Percentiles rank a stretch among this genome's conserved stretches.
Evolutionary conservation across 2,797 vertebrate species (phyloP).

Genomic region (Coregonus suidteri): DNA sequence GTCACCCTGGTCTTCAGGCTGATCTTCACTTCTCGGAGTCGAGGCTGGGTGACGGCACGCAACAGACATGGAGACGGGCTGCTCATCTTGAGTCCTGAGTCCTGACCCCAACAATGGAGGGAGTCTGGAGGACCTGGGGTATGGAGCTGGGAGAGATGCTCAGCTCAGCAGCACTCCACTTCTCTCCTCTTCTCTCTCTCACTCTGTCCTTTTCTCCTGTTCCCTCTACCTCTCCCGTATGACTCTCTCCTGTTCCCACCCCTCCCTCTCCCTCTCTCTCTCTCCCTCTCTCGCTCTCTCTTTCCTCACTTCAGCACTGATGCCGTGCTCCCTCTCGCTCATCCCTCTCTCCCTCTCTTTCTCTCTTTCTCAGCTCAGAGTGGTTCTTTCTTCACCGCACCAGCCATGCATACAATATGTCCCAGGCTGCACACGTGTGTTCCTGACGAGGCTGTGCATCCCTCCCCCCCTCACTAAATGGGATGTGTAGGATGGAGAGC

Average conservation of each 20-base stretch:
- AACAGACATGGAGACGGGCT: slow-evolving; percentile 79
- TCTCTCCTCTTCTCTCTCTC: slow-evolving; percentile 56
- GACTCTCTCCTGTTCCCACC: slow-evolving; percentile 27
- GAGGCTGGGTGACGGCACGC: slow-evolving; percentile 70
- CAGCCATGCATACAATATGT: slow-evolving; percentile 74
- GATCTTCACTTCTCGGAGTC: slow-evolving; percentile 77
- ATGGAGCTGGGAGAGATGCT: slow-evolving; percentile 31
- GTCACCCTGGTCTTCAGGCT: slow-evolving; percentile 69
- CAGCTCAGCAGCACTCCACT: slow-evolving; percentile 47
- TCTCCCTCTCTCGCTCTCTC: slow-evolving; percentile 39
- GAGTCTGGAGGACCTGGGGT: slow-evolving; percentile 33
- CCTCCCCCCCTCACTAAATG: slow-evolving; percentile 17
- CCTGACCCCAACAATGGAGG: slow-evolving; percentile 31
- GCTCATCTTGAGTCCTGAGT: slow-evolving; percentile 67
- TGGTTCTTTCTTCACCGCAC: slow-evolving; percentile 43
- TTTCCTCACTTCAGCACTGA: slow-evolving; percentile 56
- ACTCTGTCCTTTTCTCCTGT: slow-evolving; percentile 40
- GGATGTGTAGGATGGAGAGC: not conserved
- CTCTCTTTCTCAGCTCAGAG: slow-evolving; percentile 35
- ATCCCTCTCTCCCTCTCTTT: too few species aligned
- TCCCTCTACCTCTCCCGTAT: slow-evolving; percentile 39
- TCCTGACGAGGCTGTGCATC: not conserved
- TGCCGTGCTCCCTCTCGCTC: slow-evolving; percentile 44
- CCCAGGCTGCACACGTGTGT: slow-evolving; percentile 31
- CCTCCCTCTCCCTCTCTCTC: slow-evolving; percentile 26